Evolutionary conservation across 2,888 invertebrate species (phyloP).

Genomic region (Mylabris sibirica): DNA sequence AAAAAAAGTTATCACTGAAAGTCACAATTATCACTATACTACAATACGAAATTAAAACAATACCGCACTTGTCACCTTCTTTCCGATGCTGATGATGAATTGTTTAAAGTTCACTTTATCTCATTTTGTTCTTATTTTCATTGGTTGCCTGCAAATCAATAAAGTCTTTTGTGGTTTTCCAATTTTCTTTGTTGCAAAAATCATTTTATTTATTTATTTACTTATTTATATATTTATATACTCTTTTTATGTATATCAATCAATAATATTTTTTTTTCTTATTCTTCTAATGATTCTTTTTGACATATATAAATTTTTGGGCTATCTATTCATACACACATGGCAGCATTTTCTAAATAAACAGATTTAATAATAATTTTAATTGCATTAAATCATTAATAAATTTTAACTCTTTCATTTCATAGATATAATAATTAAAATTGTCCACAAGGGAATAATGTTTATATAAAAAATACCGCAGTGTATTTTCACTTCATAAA

Average conservation of each 20-base stretch:
- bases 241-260: slow-evolving; percentile 50
- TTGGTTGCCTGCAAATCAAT: slow-evolving; percentile 49
- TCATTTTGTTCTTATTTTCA: slow-evolving; percentile 39
- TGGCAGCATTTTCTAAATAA: slow-evolving; percentile 56
- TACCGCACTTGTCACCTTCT: slow-evolving; percentile 58
- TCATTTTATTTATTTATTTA: slow-evolving; percentile 46
- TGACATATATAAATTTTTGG: slow-evolving; percentile 57
- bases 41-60: slow-evolving; percentile 54
- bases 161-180: slow-evolving; percentile 46
- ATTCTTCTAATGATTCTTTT: slow-evolving; percentile 50
- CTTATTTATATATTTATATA: slow-evolving; percentile 51
- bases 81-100: slow-evolving; percentile 38
- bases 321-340: slow-evolving; percentile 55
- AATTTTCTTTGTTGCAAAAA: slow-evolving; percentile 36
- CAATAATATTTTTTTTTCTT: slow-evolving; percentile 45
- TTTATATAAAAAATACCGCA: slow-evolving; percentile 54
- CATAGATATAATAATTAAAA: slow-evolving; percentile 6
- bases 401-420: slow-evolving; percentile 22
- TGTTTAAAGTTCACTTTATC: slow-evolving; percentile 53
- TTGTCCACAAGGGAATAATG: slow-evolving; percentile 38
- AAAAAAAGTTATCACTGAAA: slow-evolving; percentile 53
- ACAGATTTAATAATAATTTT: slow-evolving; percentile 39
- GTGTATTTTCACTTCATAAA: slow-evolving; percentile 28
- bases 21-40: slow-evolving; percentile 61
- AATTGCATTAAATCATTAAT: slow-evolving; percentile 41